Evolutionary conservation across 2,797 vertebrate species (phyloP).

Genomic region (Urophycis tenuis): DNA sequence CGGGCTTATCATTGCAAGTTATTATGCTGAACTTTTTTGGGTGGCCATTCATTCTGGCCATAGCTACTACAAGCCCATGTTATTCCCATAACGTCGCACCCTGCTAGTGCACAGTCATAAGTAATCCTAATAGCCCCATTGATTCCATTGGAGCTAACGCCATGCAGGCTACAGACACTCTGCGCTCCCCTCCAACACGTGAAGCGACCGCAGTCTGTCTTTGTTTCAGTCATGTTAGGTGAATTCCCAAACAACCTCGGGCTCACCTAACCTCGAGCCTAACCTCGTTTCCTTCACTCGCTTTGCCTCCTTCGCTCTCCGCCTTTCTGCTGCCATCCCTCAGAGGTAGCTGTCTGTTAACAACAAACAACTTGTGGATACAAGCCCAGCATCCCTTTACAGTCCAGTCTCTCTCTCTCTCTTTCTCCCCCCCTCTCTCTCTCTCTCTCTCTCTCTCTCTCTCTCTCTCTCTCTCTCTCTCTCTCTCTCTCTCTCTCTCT

Average conservation of each 20-base stretch:
- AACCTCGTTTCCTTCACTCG: not conserved
- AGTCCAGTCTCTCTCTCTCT: slow-evolving; percentile 7
- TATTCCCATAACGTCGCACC: no score
- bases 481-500: slow-evolving; percentile 11
- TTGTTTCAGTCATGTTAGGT: slow-evolving; percentile 18
- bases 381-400: not conserved
- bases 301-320: not conserved
- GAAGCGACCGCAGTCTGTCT: slow-evolving; percentile 21
- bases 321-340: not conserved
- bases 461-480: slow-evolving; percentile 11
- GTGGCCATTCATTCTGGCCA: not conserved
- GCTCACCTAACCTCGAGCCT: not conserved
- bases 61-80: no score
- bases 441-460: slow-evolving; percentile 38
- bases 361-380: not conserved
- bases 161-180: not conserved
- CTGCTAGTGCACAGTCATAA: no score
- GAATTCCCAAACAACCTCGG: not conserved
- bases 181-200: slow-evolving; percentile 11
- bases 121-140: no score
- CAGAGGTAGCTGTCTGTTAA: not conserved
- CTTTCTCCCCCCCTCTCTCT: slow-evolving; percentile 29
- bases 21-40: not conserved
- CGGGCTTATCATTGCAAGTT: not conserved
- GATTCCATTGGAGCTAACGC: not conserved